Base-by-base conservation (phyloP, 1,140 invertebrate species). In the Pectinophora gossypiella region DNA sequence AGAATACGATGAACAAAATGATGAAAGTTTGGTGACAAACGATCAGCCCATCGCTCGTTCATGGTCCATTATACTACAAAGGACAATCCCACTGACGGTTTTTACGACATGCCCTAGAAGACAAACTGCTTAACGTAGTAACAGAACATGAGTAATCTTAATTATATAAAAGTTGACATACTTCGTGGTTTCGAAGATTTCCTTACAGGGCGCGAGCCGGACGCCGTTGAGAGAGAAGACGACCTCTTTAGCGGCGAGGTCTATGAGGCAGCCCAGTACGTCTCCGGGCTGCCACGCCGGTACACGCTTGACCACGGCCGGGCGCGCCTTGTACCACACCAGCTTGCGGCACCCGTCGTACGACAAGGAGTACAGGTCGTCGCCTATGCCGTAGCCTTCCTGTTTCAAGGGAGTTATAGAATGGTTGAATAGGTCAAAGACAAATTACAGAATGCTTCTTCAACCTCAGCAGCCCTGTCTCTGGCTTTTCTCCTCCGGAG, bases 371-470 rank as follows among this genome's bases (percentile, higher is more conserved):
- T 91, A 96, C 62, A 94, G 91, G 85, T 98, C 97, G 80, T 98
- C 97, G 21, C 97, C 97, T 58, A 98, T 98, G n/a, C 96, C 96
- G 88, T 94, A 97, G 2, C 97, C 96, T 84, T 98, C 96, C 95
- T 97, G 56, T n/a, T n/a, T n/a, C n/a, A n/a, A n/a, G n/a, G n/a
- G n/a, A n/a, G n/a, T n/a, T n/a, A n/a, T n/a, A n/a, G n/a, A n/a
- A n/a, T n/a, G n/a, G n/a, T n/a, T n/a, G n/a, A n/a, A n/a, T n/a
- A n/a, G n/a, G n/a, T n/a, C n/a, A n/a, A n/a, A n/a, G n/a, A n/a
- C n/a, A n/a, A n/a, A n/a, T n/a, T n/a, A n/a, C n/a, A n/a, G n/a
- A n/a, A n/a, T n/a, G n/a, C n/a, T n/a, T n/a, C n/a, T n/a, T n/a
- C n/a, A n/a, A n/a, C n/a, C n/a, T n/a, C n/a, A n/a, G n/a, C n/a